Evolutionary conservation across 2,888 invertebrate genomes (phyloP), one percentile per base, ranked within the genome.

Genomic region (Aspidiotus rigidus): DNA sequence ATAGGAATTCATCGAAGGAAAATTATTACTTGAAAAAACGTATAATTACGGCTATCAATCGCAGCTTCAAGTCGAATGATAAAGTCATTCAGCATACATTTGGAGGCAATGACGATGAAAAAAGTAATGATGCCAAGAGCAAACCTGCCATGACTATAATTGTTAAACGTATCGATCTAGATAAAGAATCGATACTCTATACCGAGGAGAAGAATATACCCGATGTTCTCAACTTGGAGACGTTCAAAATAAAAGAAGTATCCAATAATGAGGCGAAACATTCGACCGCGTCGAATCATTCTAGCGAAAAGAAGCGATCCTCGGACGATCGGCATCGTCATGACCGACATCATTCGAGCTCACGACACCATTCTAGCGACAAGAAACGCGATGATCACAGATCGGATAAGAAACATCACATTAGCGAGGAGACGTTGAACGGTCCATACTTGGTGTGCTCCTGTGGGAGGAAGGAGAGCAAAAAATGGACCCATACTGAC

Each of bases 231-330:
- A 56, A 64, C n/a, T 56, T 64, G 28, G 64, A 64, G 44, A 59
- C 67, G 67, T 67, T 67, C 60, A 67, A 67, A 53, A 8, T 67
- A n/a, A 67, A 67, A 16, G 67, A 67, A 39, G 17, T 59, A 1
- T 57, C 67, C 10, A 59, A 59, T 28, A 17, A 39, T 13, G 59
- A 59, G 5, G 17, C 59, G 59, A 28, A 59, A 6, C 59, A 28
- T 13, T 49, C 49, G 49, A 49, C 11, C 49, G 2, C 49, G 49
- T 49, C 49, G 49, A 49, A 49, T 28, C 59, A 13, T 28, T 28
- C 16, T 17, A 17, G 28, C 28, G 59, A 59, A 7, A 59, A 59
- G 6, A 59, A 59, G 28, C 16, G 11, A 28, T 59, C 59, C 13
- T 16, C 16, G 10, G 59, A 59, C 7, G 16, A 16, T 16, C 28